Conservation (phyloP, 2,888 invertebrate species). For the Aromia moschata region DNA sequence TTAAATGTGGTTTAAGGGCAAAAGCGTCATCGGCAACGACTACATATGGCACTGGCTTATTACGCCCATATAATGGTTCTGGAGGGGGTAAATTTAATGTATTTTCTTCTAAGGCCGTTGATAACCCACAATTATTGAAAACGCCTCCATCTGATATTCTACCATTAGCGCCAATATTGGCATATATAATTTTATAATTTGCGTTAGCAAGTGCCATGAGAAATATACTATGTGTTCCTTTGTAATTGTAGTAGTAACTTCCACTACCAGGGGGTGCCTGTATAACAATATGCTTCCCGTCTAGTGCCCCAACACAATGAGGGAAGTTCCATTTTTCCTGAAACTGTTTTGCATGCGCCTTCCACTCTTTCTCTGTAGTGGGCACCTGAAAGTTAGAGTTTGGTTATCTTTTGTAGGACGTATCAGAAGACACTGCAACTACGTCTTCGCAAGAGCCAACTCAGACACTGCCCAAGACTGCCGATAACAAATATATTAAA, state of each 20-base stretch:
- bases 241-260: constrained; percentile 3
- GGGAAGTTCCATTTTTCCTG: neutral
- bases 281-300: neutral
- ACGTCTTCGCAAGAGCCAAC: constrained; percentile 1
- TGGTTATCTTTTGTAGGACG: constrained; percentile 10
- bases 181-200: constrained; percentile 3
- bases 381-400: constrained; percentile 1
- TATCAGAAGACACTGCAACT: constrained; percentile 4
- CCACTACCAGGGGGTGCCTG: constrained; percentile 3
- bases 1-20: no score
- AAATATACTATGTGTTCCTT: constrained; percentile 4
- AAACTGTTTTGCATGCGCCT: constrained; percentile 6
- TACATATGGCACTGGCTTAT: no score
- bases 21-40: no score
- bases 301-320: constrained; percentile 1
- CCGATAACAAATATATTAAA: neutral
- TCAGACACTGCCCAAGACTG: neutral
- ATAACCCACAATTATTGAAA: no score
- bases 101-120: no score
- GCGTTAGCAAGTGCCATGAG: constrained; percentile 3
- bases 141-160: no score
- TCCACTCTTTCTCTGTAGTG: constrained; percentile 4
- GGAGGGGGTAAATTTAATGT: no score
- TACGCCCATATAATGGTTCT: no score
- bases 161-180: neutral